Evolutionary conservation across 2,888 invertebrate species (phyloP).

Genomic region (Sturmia bella): DNA sequence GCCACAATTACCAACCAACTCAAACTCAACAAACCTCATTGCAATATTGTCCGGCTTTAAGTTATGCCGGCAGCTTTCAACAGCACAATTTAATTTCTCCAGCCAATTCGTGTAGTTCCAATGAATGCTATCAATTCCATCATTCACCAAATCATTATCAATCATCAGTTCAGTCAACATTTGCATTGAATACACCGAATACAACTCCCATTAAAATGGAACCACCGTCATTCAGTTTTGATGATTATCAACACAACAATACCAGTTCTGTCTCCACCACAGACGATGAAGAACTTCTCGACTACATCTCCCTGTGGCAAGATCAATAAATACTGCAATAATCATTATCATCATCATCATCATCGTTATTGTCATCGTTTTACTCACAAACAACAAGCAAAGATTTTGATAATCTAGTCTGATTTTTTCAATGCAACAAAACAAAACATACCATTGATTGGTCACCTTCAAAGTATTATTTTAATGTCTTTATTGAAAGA

Average conservation of each 20-base stretch:
- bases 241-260: constrained; percentile 57
- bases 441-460: constrained; percentile 66
- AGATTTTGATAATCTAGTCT: constrained; percentile 64
- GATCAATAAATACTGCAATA: constrained; percentile 73
- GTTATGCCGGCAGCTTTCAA: constrained; percentile 70
- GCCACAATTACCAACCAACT: constrained; percentile 30
- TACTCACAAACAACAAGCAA: constrained; percentile 40
- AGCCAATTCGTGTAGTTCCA: constrained; percentile 73
- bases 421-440: constrained; percentile 18
- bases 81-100: constrained; percentile 75
- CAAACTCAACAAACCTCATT: constrained; percentile 28
- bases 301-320: constrained; percentile 82
- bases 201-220: constrained; percentile 70
- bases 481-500: constrained; percentile 42
- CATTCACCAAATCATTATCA: constrained; percentile 67
- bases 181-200: constrained; percentile 69
- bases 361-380: constrained; percentile 40
- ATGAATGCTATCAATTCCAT: constrained; percentile 68
- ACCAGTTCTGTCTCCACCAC: constrained; percentile 83
- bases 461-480: constrained; percentile 53
- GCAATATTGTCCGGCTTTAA: constrained; percentile 59
- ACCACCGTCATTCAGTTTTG: constrained; percentile 50
- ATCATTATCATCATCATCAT: constrained; percentile 42
- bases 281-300: constrained; percentile 94
- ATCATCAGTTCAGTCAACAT: constrained; percentile 70